Conservation (phyloP, 2,888 invertebrate species). For the Epirrhoe alternata region DNA sequence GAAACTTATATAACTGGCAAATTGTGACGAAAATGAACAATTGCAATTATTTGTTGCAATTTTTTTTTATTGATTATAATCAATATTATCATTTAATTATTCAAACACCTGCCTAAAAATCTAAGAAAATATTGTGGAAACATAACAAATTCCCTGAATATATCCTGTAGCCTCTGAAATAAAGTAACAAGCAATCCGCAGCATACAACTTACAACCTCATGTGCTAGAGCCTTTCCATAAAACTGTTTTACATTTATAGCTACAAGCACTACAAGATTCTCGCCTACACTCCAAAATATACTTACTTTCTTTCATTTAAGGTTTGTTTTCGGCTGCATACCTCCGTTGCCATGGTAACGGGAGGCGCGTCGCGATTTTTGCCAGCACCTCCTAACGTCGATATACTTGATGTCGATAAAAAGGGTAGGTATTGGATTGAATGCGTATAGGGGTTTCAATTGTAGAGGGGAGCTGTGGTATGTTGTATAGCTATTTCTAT, state of each 20-base stretch:
- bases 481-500: constrained; percentile 1
- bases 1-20: too few relatives aligned
- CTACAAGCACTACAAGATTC: constrained; percentile 67
- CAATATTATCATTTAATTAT: too few relatives aligned
- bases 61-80: too few relatives aligned
- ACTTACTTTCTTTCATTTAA: constrained; percentile 15
- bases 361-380: constrained; percentile 61
- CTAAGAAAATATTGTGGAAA: too few relatives aligned
- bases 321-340: constrained; percentile 22
- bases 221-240: constrained; percentile 49
- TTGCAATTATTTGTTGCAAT: too few relatives aligned
- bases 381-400: constrained; percentile 68
- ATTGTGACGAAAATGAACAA: too few relatives aligned
- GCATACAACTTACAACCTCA: constrained; percentile 13
- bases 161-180: too few relatives aligned
- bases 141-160: too few relatives aligned
- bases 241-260: constrained; percentile 84
- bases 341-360: constrained; percentile 65
- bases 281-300: constrained; percentile 27
- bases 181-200: neutral
- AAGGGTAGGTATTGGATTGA: constrained; percentile 30
- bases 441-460: constrained; percentile 20
- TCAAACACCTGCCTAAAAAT: too few relatives aligned
- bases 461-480: constrained; percentile 16
- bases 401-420: constrained; percentile 66